Base-by-base conservation (phyloP, 2,888 invertebrate species). In the Heptascelio sp. region DNA sequence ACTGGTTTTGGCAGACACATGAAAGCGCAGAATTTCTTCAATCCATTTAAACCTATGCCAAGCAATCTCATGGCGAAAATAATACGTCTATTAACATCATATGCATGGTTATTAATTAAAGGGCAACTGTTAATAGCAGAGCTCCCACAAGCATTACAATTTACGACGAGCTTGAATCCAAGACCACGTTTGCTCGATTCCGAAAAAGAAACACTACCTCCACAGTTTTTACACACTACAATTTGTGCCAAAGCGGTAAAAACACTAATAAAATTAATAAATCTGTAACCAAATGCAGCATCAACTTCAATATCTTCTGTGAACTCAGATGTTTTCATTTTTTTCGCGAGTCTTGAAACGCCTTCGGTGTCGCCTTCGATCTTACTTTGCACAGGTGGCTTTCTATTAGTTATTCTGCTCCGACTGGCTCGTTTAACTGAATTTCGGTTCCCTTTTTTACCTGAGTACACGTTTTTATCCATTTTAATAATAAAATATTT, bases 51-150 rank as follows among this genome's bases (percentile, higher is more conserved):
- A n/a, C 83, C 80, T 15, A 84, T 51, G 34, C 88, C 87, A 0
- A 88, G 60, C 34, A 87, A 21, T 23, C 86, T 79, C 86, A 88
- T 86, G 8, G 77, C 80, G 34, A 87, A 53, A 26, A 86, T 51
- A n/a, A 86, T 80, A 19, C 75, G 51, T 2, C 64, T 64, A 65
- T 75, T 75, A 6, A 62, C 51, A 6, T 67, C 60, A 13, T 53
- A 76, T 6, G 51, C 65, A 8, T 73, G 23, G 3, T 26, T 46
- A 37, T 26, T 46, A 25, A 67, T 57, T 3, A 55, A 15, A n/a
- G 73, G 62, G 11, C 19, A 17, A n/a, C n/a, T n/a, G n/a, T n/a
- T n/a, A n/a, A n/a, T n/a, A n/a, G n/a, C n/a, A n/a, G n/a, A n/a
- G n/a, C n/a, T n/a, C n/a, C n/a, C n/a, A n/a, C n/a, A n/a, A n/a